Evolutionary conservation across 23 tunicate genomes (phyloP).

Genomic region (Clavelina lepadiformis): DNA sequence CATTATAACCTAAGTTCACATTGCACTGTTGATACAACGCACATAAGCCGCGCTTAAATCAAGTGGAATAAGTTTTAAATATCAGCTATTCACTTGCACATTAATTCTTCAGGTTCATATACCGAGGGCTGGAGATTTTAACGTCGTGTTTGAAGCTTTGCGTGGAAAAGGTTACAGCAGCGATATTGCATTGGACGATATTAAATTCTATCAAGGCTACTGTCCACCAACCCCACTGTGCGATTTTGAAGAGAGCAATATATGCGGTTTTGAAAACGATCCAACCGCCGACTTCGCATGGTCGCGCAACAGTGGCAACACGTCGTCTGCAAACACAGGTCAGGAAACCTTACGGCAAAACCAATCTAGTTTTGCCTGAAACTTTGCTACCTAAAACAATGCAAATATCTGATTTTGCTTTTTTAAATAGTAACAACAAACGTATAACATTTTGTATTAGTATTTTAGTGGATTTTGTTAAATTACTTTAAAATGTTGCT

Average conservation of each 20-base stretch:
- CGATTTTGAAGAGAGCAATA: slow-evolving; percentile 60
- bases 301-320: slow-evolving; percentile 46
- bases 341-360: too few species aligned
- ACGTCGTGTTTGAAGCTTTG: slow-evolving; percentile 61
- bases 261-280: slow-evolving; percentile 83
- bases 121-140: slow-evolving; percentile 55
- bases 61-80: too few species aligned
- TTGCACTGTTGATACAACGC: too few species aligned
- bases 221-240: slow-evolving; percentile 77
- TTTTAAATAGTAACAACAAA: too few species aligned
- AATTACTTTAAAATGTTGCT: background rate
- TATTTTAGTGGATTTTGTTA: background rate
- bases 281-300: slow-evolving; percentile 70
- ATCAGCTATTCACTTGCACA: too few species aligned
- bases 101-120: slow-evolving; percentile 44
- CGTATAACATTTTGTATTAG: too few species aligned
- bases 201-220: slow-evolving; percentile 39
- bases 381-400: too few species aligned
- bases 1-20: too few species aligned
- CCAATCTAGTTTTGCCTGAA: too few species aligned
- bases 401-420: too few species aligned
- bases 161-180: slow-evolving; percentile 52
- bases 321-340: slow-evolving; percentile 35
- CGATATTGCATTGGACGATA: slow-evolving; percentile 86
- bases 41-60: too few species aligned